A percentile compares a stretch with the other conserved stretches of the same genome.
Conservation (phyloP, 2,113 vertebrate genomes). For the Phrynosoma blainvillii region DNA sequence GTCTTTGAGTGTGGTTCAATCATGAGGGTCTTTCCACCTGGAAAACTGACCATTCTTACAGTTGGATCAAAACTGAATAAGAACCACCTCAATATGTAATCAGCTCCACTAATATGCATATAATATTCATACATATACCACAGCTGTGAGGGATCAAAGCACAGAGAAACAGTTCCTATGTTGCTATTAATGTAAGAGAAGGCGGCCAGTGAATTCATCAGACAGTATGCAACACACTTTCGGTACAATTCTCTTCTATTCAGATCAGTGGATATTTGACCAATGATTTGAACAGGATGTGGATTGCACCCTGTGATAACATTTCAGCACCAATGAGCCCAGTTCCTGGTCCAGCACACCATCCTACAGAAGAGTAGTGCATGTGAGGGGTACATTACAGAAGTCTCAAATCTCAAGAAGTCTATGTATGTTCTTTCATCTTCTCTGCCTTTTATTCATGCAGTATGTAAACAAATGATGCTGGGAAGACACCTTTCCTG, state of each 20-base stretch:
- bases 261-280: not conserved
- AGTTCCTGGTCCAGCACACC: not conserved
- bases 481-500: conserved; percentile 76
- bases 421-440: not conserved
- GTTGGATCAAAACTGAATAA: not conserved
- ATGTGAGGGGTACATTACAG: not conserved
- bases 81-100: not conserved
- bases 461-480: conserved; percentile 72
- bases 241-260: not conserved
- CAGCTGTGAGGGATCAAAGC: not conserved
- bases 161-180: not conserved
- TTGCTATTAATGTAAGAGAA: not conserved
- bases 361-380: not conserved
- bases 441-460: conserved; percentile 51
- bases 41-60: too few species aligned
- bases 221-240: not conserved
- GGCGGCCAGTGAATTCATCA: not conserved
- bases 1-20: not conserved
- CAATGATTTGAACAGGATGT: not conserved
- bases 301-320: not conserved
- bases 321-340: not conserved
- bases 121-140: not conserved
- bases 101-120: not conserved
- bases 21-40: not conserved
- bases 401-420: too few species aligned